Evolutionary conservation across 2,888 invertebrate genomes (phyloP), one percentile per base, ranked within the genome.

Genomic region (Leptura quadrifasciata): DNA sequence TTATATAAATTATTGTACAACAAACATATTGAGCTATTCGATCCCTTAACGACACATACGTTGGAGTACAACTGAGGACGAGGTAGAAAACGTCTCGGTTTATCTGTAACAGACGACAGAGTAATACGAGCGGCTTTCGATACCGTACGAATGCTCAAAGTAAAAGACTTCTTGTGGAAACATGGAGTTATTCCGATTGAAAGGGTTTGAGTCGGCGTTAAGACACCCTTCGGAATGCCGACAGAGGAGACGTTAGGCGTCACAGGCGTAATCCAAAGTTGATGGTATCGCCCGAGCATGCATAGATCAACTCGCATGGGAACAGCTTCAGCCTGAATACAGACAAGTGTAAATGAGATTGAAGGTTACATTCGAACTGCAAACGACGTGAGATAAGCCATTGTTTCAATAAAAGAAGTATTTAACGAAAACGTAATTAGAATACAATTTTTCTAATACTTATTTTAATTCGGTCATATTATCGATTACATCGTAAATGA

Each of bases 291-390:
- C 81, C 79, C 35, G 79, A 80, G 81, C 83, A 80, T 82, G 84
- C 84, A 82, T 82, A 84, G 84, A 84, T 85, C 84, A 82, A 83
- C 81, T 81, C 83, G 79, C 83, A 81, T 80, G 82, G 82, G 81
- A 82, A 76, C 77, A 72, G 73, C 54, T 77, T 75, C 72, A 73
- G 77, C 79, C 76, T 79, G 79, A 79, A 79, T 79, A 83, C 84
- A 84, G 84, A 85, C 83, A 83, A 84, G 83, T 85, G 84, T 82
- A 85, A 85, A 85, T 85, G 84, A 84, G 84, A 85, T 85, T 76
- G 77, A 79, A 76, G 76, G 76, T 74, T 73, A 72, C 74, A 72
- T 79, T 71, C 72, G 74, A 72, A 77, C 58, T 77, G 67, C 75
- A 72, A 77, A 69, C 58, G 35, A 6, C 60, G 39, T 47, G 58